Percentiles rank a stretch among this genome's conserved stretches.
phyloP scores from a whole-genome alignment of 2,888 invertebrate species.

The Stomorhina lunata region DNA sequence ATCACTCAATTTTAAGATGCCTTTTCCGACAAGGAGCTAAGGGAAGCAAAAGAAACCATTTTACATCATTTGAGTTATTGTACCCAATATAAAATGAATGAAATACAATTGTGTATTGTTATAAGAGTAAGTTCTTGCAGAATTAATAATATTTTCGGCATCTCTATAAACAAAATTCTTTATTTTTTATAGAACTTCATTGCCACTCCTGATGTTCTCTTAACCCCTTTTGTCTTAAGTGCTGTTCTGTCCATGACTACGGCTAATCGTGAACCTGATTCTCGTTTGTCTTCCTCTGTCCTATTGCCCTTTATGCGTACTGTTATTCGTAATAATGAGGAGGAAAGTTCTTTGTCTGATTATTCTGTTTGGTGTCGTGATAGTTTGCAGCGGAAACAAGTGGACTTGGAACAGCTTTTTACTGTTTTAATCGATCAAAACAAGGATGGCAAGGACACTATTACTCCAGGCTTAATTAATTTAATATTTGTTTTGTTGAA shows the following conservation, averaged over 20 bases:
- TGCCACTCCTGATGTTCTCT: constrained; percentile 82
- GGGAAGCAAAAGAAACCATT: constrained; percentile 83
- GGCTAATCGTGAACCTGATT: constrained; percentile 78
- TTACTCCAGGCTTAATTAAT: constrained; percentile 81
- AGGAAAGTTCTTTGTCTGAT: constrained; percentile 79
- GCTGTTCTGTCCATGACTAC: constrained; percentile 81
- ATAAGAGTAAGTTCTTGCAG: constrained; percentile 70
- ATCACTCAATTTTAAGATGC: constrained; percentile 73
- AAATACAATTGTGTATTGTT: constrained; percentile 74
- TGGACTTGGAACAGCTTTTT: constrained; percentile 75
- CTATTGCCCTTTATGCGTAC: constrained; percentile 76
- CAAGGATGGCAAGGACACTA: constrained; percentile 77
- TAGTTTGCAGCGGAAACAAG: constrained; percentile 73
- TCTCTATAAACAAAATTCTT: not conserved
- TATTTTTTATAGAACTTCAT: constrained; percentile 79
- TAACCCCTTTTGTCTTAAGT: constrained; percentile 84
- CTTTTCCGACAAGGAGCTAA: constrained; percentile 80
- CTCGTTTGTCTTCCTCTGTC: constrained; percentile 73
- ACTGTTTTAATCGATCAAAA: constrained; percentile 78
- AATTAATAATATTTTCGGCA: not conserved
- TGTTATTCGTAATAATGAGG: constrained; percentile 78
- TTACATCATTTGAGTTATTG: constrained; percentile 82
- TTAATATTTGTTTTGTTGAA: constrained; percentile 81
- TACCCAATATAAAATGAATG: constrained; percentile 77
- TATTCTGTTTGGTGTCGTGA: constrained; percentile 82